Evolutionary conservation across 92 coral and sea anemone species (phyloP).

Genomic region (Pocillopora meandrina): DNA sequence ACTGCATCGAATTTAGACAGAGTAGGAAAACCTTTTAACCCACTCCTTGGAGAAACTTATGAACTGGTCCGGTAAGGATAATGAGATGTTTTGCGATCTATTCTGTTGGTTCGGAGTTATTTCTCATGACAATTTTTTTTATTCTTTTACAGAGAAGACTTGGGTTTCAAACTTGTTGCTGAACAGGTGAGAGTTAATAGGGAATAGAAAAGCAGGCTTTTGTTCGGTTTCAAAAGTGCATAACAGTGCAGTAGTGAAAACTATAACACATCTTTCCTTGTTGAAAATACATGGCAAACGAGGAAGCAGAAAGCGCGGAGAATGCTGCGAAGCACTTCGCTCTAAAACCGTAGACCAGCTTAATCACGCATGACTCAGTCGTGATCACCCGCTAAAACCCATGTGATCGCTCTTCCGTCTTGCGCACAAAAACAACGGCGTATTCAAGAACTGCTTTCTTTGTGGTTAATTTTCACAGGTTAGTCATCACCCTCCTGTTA

Average conservation of each 20-base stretch:
- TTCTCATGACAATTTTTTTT: neutral
- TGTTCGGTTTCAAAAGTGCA: neutral
- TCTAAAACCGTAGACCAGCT: neutral
- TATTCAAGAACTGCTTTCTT: neutral
- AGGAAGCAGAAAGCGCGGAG: neutral
- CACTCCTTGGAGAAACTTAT: constrained; percentile 92
- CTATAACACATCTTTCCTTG: too few species aligned
- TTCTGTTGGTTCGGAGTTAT: neutral
- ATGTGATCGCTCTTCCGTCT: neutral
- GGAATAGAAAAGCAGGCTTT: neutral
- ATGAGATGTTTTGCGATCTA: neutral
- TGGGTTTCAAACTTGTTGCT: constrained; percentile 86
- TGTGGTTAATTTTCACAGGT: constrained; percentile 57
- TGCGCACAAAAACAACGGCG: neutral
- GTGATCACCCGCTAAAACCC: neutral
- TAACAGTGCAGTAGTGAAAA: too few species aligned
- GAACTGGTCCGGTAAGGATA: constrained; percentile 86
- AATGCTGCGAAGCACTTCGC: neutral
- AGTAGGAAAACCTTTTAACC: constrained; percentile 98
- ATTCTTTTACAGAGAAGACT: constrained; percentile 73
- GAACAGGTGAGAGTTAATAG: constrained; percentile 73
- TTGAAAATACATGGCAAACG: too few species aligned
- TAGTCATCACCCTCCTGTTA: constrained; percentile 98
- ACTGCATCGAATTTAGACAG: constrained; percentile 96
- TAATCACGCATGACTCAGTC: neutral